Percentiles rank a stretch among this genome's conserved stretches.
Conservation (phyloP, 2,113 vertebrate genomes). For the Amphilophus citrinellus region DNA sequence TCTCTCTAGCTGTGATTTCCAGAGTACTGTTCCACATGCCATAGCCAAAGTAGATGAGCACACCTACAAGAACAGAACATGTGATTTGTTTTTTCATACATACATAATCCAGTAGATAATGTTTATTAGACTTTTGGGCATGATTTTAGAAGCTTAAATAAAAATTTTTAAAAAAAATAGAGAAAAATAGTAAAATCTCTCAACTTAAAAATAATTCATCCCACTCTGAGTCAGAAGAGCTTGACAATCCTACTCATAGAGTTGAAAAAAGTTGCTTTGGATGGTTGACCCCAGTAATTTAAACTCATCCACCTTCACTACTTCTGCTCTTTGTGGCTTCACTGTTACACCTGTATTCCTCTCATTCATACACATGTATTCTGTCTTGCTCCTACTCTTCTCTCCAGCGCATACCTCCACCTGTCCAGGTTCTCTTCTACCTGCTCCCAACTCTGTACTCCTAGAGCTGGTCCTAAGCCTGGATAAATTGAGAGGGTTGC, state of each 20-base stretch:
- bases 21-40: constrained; percentile 99
- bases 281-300: too few relatives aligned
- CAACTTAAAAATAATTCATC: constrained; percentile 6
- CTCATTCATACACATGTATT: too few relatives aligned
- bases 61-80: constrained; percentile 76
- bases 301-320: too few relatives aligned
- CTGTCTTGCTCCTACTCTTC: too few relatives aligned
- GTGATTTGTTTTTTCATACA: not conserved
- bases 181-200: not conserved
- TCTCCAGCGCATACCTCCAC: too few relatives aligned
- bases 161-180: not conserved
- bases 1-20: constrained; percentile 93
- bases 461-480: too few relatives aligned
- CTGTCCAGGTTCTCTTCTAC: too few relatives aligned
- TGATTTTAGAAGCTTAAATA: not conserved
- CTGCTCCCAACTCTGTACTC: too few relatives aligned
- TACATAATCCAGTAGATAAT: not conserved
- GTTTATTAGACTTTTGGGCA: not conserved
- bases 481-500: too few relatives aligned
- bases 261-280: not conserved
- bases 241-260: not conserved
- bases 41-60: constrained; percentile 98
- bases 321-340: too few relatives aligned
- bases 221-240: constrained; percentile 37
- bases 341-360: too few relatives aligned